Evolutionary conservation across 37 sponge, comb jelly and placozoan genomes (phyloP).

Genomic region (Chondrilla cf. caribensis): DNA sequence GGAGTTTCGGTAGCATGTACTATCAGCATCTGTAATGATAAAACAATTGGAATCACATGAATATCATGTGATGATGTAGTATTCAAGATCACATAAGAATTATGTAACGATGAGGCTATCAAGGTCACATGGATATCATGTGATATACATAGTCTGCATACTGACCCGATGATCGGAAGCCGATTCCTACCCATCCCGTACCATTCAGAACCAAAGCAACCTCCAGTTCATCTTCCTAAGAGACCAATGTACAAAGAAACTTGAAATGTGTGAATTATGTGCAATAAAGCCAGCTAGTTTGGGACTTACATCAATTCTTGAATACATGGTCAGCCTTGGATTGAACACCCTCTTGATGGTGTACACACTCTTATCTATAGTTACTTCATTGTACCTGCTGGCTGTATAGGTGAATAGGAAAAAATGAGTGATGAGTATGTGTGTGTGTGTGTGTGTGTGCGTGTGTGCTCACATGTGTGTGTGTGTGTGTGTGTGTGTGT

Average conservation of each 20-base stretch:
- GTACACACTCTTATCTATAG: conserved; percentile 29
- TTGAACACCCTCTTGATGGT: conserved; percentile 29
- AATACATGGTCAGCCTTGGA: conserved; percentile 30
- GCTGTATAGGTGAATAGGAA: too few species aligned
- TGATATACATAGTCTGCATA: neutral
- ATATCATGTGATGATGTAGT: neutral
- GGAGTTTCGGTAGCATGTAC: neutral
- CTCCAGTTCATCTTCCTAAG: conserved; percentile 42
- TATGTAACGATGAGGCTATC: neutral
- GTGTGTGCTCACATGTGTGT: too few species aligned
- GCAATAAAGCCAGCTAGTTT: neutral
- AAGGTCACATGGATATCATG: neutral
- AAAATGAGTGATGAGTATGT: neutral
- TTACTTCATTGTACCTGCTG: neutral
- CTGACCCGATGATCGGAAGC: conserved; percentile 27
- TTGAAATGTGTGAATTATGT: too few species aligned
- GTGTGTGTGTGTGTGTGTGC: too few species aligned
- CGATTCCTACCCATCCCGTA: conserved; percentile 54
- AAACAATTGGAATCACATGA: neutral
- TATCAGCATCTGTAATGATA: neutral
- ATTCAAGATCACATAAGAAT: neutral
- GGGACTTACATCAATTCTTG: conserved; percentile 32
- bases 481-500: too few species aligned
- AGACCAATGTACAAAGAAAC: neutral
- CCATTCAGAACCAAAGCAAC: conserved; percentile 42